Evolutionary conservation across 2,113 vertebrate genomes (phyloP), one percentile per base, ranked within the genome.

Genomic region (Cinclus cinclus): DNA sequence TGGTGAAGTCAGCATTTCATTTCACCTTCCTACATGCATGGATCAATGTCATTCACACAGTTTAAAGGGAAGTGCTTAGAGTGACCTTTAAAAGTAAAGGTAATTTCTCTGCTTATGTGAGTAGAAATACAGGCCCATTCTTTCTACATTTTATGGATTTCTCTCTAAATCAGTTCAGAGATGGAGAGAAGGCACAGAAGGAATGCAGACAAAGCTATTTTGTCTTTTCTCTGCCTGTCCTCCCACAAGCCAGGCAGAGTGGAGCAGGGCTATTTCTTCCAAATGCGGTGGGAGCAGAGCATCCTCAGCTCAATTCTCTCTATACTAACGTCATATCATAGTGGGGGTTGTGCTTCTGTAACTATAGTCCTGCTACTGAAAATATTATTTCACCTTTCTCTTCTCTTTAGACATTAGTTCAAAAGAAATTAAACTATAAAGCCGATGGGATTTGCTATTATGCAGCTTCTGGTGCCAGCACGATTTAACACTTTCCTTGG

Each of bases 341-440:
- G 44, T 0, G 2, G 14, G 5, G 7, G 0, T 8, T 80, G 9
- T 50, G 9, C 13, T 73, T 73, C 71, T 62, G 1, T 24, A 55
- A 11, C 35, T 62, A 13, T 30, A 55, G 15, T 41, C 42, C 17
- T 65, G 31, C 8, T 59, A 55, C 35, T 44, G 22, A 41, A 88
- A 85, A 60, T 68, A 62, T 16, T 50, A 42, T 85, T 85, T 69
- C 31, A 73, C 7, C 21, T 86, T 68, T 50, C 9, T 65, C 21
- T 70, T 75, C 25, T 58, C n/a, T 83, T 90, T 56, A 44, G 28
- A 68, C 1, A 11, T 19, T 12, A 44, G 9, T 42, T 25, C 60
- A 65, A 83, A 73, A 37, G 19, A 47, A 59, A 25, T 0, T 11
- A 75, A 59, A 47, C 7, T 2, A 5, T 41, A 39, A 91, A 91